phyloP scores from a whole-genome alignment of 2,797 vertebrate genomes.

The Hipposideros larvatus region DNA sequence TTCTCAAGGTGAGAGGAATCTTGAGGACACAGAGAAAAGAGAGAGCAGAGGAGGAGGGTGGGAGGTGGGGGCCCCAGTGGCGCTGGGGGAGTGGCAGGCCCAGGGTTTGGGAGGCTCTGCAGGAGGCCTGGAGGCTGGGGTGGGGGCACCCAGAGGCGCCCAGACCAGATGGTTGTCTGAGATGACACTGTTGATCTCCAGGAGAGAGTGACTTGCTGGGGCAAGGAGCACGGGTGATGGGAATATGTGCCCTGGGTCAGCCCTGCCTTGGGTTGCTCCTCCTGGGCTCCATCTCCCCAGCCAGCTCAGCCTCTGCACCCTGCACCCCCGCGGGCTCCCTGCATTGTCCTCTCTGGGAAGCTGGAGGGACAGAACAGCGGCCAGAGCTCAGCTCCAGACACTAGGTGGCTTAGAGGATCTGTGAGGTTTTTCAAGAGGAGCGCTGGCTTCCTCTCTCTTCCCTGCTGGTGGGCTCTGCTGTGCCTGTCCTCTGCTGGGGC shows the following conservation, averaged over 20 bases:
- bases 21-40: conserved; percentile 92
- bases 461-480: conserved; percentile 79
- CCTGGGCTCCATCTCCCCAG: not conserved
- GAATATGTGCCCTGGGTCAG: not conserved
- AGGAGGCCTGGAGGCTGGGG: not conserved
- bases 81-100: not conserved
- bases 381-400: conserved; percentile 83
- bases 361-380: not conserved
- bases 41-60: conserved; percentile 83
- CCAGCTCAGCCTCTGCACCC: not conserved
- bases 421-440: not conserved
- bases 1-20: conserved; percentile 99
- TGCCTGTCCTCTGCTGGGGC: conserved; percentile 61
- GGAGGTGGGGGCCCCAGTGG: conserved; percentile 20
- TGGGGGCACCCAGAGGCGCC: not conserved
- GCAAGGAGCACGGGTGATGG: not conserved
- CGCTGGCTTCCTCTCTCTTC: conserved; percentile 51
- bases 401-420: conserved; percentile 88
- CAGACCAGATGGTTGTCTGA: not conserved
- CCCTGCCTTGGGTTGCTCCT: not conserved
- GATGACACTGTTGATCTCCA: not conserved
- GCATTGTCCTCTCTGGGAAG: not conserved
- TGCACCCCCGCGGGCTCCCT: not conserved
- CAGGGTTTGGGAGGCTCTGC: not conserved
- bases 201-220: not conserved